Evolutionary conservation across 2,888 invertebrate species (phyloP), one percentile per base, ranked within the genome.

Genomic region (Melinopterus prodromus): DNA sequence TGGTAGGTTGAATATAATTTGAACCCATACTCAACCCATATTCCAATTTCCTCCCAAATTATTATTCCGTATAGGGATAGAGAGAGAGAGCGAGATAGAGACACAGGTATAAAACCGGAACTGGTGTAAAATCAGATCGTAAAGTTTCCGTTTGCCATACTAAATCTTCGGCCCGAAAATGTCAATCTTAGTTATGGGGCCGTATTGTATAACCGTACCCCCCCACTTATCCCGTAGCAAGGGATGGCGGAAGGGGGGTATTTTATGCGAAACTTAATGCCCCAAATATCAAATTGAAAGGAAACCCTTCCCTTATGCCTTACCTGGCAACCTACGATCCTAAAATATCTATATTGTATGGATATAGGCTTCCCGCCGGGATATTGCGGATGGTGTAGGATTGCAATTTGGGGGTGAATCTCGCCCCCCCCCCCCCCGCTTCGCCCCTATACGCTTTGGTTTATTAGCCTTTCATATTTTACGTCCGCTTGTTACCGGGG

Each of bases 191-290:
- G 53, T 53, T 53, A 53, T 53, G 53, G 12, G 53, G 53, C 53
- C 12, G 53, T 53, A 53, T 53, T 53, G 53, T 53, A 53, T 53
- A 53, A 9, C 53, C 53, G 53, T 4, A 1, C 53, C 2, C 53
- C 26, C 53, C 53, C 53, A 53, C 53, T 53, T 53, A 53, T 53
- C 53, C 53, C 53, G 53, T 7, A 1, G 7, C 53, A 53, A 7
- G 53, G 7, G 53, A 7, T 38, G 53, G 53, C 5, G 1, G 53
- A 6, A 6, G 53, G 53, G 53, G 1, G 53, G 53, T 53, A 53
- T 53, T 53, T 53, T 53, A 53, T 53, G 53, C 53, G 53, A 53
- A 53, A 53, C 53, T 53, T 53, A 53, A 53, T 53, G 53, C 53
- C 53, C 53, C 53, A 53, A 53, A 53, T 53, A 53, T 53, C 53